phyloP scores from a whole-genome alignment of 2,797 vertebrate species.

The Hozukius guyotensis region DNA sequence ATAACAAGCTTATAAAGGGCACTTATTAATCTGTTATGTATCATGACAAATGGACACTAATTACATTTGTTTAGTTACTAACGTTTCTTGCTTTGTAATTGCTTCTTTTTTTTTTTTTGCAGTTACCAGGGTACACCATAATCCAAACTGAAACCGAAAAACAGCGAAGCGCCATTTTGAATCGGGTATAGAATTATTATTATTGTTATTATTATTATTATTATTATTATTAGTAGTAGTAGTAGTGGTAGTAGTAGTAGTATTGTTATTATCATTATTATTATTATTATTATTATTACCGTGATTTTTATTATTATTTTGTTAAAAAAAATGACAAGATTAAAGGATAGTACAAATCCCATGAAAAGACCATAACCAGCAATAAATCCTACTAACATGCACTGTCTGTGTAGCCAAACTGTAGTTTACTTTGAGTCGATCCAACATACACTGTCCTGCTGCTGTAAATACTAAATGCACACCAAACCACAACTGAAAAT shows the following conservation, averaged over 20 bases:
- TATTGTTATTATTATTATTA: too few relatives aligned
- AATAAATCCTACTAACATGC: background rate
- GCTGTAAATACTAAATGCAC: too few relatives aligned
- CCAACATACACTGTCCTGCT: too few relatives aligned
- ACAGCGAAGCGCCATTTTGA: accelerated
- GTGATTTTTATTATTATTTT: background rate
- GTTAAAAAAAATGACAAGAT: background rate
- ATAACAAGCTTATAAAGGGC: background rate
- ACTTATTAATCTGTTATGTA: background rate
- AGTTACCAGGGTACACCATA: accelerated
- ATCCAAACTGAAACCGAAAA: background rate
- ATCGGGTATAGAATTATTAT: background rate
- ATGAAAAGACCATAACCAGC: background rate
- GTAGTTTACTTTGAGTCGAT: too few relatives aligned
- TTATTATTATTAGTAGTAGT: accelerated
- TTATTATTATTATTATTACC: background rate
- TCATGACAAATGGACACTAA: background rate
- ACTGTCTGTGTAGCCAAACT: too few relatives aligned
- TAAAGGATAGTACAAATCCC: background rate
- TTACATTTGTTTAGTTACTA: background rate
- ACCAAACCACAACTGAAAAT: background rate
- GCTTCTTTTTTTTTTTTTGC: background rate
- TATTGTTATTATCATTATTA: too few relatives aligned
- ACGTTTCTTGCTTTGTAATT: background rate
- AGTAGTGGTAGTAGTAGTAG: background rate